Evolutionary conservation across 1,140 invertebrate species (phyloP), one percentile per base, ranked within the genome.

Genomic region (Cepaea nemoralis): DNA sequence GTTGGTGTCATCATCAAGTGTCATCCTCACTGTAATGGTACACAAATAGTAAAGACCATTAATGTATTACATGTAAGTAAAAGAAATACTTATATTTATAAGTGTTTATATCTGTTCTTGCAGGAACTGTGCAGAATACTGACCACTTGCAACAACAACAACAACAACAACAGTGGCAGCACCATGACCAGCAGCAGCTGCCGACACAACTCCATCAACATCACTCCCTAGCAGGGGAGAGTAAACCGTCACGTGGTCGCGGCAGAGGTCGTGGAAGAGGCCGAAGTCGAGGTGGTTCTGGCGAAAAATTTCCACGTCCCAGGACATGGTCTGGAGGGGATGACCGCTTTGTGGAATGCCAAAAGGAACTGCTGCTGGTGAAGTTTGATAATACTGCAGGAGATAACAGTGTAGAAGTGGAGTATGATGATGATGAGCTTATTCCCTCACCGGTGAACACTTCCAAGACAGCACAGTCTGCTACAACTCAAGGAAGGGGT

Each of bases 341-440:
- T 80, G 88, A 89, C 27, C 80, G 88, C 14, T 83, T 84, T 42
- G 88, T 89, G 10, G 87, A 89, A 33, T 85, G 84, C 73, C 83
- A 87, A 70, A 83, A 85, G 35, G 86, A 88, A 63, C 71, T 87
- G 19, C 84, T 88, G n/a, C 82, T 87, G 27, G 87, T 88, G 10
- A 88, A 88, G 75, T 79, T 88, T 27, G 87, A 88, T 59, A 88
- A 88, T 75, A 83, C 86, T 31, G 85, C 86, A 6, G 82, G 83
- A 33, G 75, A 73, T 48, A 82, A 83, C 42, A 83, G 80, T 40
- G 87, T 88, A 37, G 87, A 88, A 67, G 86, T 88, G 40, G 87
- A 88, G 70, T 88, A 88, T 71, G 85, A 83, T 39, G 83, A 85
- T 76, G 83, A 82, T 6, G 83, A 86, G 22, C 45, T 77, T 37